phyloP scores from a whole-genome alignment of 2,113 vertebrate genomes.

The Vulpes lagopus region DNA sequence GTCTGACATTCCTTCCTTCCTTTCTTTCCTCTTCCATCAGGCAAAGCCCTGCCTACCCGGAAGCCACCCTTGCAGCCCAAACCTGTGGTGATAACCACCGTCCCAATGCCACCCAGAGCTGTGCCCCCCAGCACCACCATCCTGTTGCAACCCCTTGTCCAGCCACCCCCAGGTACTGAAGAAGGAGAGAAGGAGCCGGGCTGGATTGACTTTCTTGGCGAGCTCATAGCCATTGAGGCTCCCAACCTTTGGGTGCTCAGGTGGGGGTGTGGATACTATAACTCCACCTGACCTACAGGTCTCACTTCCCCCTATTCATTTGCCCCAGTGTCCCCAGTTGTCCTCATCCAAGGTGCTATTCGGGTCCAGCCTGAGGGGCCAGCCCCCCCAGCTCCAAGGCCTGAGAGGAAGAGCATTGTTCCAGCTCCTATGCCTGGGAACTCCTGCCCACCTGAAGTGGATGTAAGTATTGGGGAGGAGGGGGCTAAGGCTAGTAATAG shows the following conservation, averaged over 20 bases:
- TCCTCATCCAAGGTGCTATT: slow-evolving; percentile 91
- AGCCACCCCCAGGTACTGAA: slow-evolving; percentile 74
- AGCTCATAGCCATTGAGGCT: neutral
- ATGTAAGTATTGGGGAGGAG: slow-evolving; percentile 85
- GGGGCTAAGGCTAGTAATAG: neutral
- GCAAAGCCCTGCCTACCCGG: slow-evolving; percentile 85
- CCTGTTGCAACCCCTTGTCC: slow-evolving; percentile 88
- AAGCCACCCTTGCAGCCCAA: slow-evolving; percentile 92
- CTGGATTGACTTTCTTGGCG: neutral
- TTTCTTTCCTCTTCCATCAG: slow-evolving; percentile 50
- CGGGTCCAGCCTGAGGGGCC: slow-evolving; percentile 89
- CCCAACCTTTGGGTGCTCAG: neutral
- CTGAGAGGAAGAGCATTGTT: slow-evolving; percentile 89
- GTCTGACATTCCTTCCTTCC: neutral
- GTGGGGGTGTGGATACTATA: neutral
- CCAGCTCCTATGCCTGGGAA: slow-evolving; percentile 88
- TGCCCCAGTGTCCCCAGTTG: slow-evolving; percentile 82
- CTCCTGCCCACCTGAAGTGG: slow-evolving; percentile 86
- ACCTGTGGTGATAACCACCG: slow-evolving; percentile 87
- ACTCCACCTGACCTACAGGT: neutral
- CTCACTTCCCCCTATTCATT: neutral
- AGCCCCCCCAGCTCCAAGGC: slow-evolving; percentile 68
- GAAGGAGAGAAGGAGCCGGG: neutral
- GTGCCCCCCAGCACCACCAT: slow-evolving; percentile 87
- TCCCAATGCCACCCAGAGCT: slow-evolving; percentile 82